A percentile compares a stretch with the other conserved stretches of the same genome.
These are phyloP conservation scores for Upupa epops DNA, from an alignment of 2,113 vertebrate genomes.

Conservation along the genomic window DNA sequence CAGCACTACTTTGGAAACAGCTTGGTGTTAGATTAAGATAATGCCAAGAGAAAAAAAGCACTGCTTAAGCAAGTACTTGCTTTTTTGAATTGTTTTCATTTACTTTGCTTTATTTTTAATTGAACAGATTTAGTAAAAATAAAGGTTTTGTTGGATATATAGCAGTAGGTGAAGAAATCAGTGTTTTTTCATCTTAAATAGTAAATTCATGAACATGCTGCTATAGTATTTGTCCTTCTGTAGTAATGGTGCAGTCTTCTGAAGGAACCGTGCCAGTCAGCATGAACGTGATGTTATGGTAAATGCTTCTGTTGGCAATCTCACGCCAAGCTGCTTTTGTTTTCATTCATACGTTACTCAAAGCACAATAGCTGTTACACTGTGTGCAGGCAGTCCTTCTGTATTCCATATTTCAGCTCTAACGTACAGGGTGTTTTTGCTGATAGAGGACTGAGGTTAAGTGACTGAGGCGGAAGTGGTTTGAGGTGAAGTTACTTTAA, in stretches of 20 bases:
- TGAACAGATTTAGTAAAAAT: background rate
- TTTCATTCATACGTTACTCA: background rate
- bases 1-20: background rate
- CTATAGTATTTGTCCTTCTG: background rate
- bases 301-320: background rate
- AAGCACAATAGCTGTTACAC: background rate
- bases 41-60: background rate
- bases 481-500: background rate
- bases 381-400: background rate
- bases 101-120: too few species aligned
- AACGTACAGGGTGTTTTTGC: background rate
- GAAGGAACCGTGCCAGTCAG: background rate
- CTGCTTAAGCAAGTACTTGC: background rate
- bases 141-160: background rate
- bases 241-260: background rate
- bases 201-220: background rate
- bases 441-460: background rate
- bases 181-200: background rate
- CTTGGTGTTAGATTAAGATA: background rate
- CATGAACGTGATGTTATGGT: background rate
- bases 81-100: background rate
- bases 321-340: background rate
- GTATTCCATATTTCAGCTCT: background rate
- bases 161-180: background rate
- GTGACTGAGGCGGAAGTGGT: background rate